phyloP scores from a whole-genome alignment of 64 coral and sea anemone species.

The Actinia equina region DNA sequence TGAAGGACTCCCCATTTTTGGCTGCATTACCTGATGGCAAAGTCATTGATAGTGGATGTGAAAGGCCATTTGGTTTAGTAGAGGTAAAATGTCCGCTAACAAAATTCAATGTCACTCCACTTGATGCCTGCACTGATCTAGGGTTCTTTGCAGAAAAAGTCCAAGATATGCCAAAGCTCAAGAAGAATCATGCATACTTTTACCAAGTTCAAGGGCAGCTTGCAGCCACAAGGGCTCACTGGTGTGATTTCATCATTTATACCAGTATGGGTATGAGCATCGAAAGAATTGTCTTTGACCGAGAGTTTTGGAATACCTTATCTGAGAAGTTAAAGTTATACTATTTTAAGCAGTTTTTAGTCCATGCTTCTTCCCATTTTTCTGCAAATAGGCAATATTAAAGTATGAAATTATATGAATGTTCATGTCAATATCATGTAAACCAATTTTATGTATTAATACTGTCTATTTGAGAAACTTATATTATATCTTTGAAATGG shows the following conservation, averaged over 20 bases:
- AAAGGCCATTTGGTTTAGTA: neutral
- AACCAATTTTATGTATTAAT: too few relatives aligned
- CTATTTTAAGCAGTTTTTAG: slow-evolving; percentile 16
- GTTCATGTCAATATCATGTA: too few relatives aligned
- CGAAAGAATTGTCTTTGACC: slow-evolving; percentile 23
- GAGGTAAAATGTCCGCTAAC: slow-evolving; percentile 18
- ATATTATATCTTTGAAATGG: too few relatives aligned
- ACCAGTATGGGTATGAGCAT: slow-evolving; percentile 17
- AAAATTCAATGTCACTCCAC: neutral
- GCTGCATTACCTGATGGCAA: slow-evolving; percentile 51
- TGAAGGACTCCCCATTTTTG: too few relatives aligned
- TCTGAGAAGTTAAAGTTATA: neutral
- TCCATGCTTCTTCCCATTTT: too few relatives aligned
- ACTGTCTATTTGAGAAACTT: too few relatives aligned
- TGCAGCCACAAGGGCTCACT: neutral
- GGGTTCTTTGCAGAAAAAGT: slow-evolving; percentile 11
- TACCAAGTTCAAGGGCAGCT: slow-evolving; percentile 18
- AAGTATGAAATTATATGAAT: too few relatives aligned
- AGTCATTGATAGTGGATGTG: slow-evolving; percentile 46
- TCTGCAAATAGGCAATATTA: too few relatives aligned
- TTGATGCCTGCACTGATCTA: neutral
- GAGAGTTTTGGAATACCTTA: neutral
- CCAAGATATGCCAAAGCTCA: neutral
- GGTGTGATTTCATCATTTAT: slow-evolving; percentile 35
- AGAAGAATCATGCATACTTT: slow-evolving; percentile 18